Evolutionary conservation across 1,140 invertebrate genomes (phyloP).

Genomic region (Nasonia vitripennis): DNA sequence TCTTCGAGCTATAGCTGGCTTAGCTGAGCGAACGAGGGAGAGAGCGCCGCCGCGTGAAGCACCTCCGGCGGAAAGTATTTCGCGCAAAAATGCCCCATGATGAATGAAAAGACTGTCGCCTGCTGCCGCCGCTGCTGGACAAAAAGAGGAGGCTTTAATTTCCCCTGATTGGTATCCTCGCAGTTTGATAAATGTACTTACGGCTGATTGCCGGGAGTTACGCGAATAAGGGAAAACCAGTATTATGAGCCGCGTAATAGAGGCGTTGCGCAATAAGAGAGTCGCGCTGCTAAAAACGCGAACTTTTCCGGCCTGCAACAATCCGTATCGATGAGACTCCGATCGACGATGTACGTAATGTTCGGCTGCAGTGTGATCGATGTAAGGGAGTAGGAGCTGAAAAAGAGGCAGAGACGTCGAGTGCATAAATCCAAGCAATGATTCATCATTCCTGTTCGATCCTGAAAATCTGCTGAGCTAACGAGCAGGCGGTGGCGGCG

Average conservation of each 20-base stretch:
- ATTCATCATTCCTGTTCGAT: conserved; percentile 31
- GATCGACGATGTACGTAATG: too few relatives aligned
- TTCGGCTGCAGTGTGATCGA: too few relatives aligned
- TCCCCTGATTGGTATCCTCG: neutral
- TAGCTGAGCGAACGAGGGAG: neutral
- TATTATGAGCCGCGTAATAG: too few relatives aligned
- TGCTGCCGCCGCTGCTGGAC: neutral
- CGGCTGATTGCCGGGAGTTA: neutral
- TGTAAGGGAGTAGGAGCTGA: neutral
- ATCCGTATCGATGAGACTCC: too few relatives aligned
- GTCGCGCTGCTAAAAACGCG: too few relatives aligned
- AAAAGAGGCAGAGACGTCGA: neutral
- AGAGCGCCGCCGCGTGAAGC: neutral
- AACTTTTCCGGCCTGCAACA: too few relatives aligned
- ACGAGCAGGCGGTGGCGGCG: neutral
- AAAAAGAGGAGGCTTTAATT: conserved; percentile 40
- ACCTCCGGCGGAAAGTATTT: neutral
- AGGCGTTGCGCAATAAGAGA: too few relatives aligned
- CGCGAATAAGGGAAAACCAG: conserved; percentile 8
- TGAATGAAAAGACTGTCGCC: conserved; percentile 32
- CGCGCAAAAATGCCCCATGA: neutral
- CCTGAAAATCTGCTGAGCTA: conserved; percentile 34
- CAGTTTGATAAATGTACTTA: conserved; percentile 35
- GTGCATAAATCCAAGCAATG: conserved; percentile 1
- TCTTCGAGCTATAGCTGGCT: neutral